Conservation (phyloP, 2,113 vertebrate genomes). For the Gobio gobio region DNA sequence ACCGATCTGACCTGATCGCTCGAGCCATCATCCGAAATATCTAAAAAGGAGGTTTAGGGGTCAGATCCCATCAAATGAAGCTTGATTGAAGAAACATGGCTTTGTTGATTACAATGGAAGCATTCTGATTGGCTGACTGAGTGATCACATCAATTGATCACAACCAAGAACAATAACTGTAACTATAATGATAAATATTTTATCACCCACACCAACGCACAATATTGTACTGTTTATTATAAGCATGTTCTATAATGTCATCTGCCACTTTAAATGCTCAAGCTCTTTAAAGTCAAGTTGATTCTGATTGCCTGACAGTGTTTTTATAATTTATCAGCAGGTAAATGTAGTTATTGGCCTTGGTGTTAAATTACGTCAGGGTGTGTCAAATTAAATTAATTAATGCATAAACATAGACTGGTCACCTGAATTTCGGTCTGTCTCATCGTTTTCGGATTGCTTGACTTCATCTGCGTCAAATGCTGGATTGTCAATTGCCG, state of each 20-base stretch:
- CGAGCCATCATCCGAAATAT: background rate
- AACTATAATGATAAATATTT: too few species aligned
- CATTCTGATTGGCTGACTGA: background rate
- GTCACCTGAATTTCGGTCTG: conserved; percentile 59
- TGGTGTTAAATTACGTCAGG: background rate
- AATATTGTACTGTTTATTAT: too few species aligned
- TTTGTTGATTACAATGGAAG: background rate
- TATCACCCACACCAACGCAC: too few species aligned
- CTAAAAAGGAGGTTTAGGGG: background rate
- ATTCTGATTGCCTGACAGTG: too few species aligned
- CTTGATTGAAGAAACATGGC: background rate
- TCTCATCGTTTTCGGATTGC: conserved; percentile 41
- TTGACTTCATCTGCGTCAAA: conserved; percentile 64
- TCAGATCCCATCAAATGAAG: background rate
- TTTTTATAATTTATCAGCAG: too few species aligned
- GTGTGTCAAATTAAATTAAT: background rate
- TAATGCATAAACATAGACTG: background rate
- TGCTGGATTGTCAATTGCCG: conserved; percentile 60
- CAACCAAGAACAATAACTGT: too few species aligned
- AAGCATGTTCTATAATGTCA: too few species aligned
- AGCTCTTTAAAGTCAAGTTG: too few species aligned
- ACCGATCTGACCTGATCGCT: conserved; percentile 63
- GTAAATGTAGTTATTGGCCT: too few species aligned
- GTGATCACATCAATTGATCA: background rate
- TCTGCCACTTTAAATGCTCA: too few species aligned